Conservation (phyloP, 2,888 invertebrate species). For the Patella depressa region DNA sequence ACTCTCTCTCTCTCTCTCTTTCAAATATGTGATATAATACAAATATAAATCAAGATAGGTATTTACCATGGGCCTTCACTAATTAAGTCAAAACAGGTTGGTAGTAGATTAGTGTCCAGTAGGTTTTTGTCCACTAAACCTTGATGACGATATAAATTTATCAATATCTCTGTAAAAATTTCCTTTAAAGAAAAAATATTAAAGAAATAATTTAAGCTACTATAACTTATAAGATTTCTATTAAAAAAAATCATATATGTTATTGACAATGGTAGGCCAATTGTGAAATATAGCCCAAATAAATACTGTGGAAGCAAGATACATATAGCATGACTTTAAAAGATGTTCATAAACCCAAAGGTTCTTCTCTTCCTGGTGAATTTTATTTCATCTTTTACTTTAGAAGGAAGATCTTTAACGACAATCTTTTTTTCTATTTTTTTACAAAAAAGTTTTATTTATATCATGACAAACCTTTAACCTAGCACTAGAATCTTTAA, state of each 20-base stretch:
- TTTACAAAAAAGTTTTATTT: too few species aligned
- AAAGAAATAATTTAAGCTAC: background rate
- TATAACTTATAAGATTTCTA: background rate
- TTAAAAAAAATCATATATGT: background rate
- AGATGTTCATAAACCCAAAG: too few species aligned
- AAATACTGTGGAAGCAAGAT: too few species aligned
- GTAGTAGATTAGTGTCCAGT: constrained; percentile 49
- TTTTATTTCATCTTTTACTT: too few species aligned
- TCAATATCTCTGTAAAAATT: constrained; percentile 50
- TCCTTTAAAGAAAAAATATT: constrained; percentile 37
- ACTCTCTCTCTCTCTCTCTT: too few species aligned
- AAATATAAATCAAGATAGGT: background rate
- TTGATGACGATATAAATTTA: constrained; percentile 23
- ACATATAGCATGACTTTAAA: too few species aligned
- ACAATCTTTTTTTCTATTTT: too few species aligned
- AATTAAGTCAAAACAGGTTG: constrained; percentile 46
- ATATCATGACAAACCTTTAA: constrained; percentile 14
- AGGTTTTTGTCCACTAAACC: constrained; percentile 36
- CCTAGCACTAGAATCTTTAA: constrained; percentile 18
- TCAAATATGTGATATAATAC: background rate
- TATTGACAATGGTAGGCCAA: background rate
- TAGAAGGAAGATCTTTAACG: too few species aligned
- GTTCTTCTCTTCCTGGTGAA: too few species aligned
- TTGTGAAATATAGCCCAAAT: too few species aligned
- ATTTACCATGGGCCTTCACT: constrained; percentile 54